Evolutionary conservation across 2,888 invertebrate species (phyloP).

Genomic region (Sinelater perroti): DNA sequence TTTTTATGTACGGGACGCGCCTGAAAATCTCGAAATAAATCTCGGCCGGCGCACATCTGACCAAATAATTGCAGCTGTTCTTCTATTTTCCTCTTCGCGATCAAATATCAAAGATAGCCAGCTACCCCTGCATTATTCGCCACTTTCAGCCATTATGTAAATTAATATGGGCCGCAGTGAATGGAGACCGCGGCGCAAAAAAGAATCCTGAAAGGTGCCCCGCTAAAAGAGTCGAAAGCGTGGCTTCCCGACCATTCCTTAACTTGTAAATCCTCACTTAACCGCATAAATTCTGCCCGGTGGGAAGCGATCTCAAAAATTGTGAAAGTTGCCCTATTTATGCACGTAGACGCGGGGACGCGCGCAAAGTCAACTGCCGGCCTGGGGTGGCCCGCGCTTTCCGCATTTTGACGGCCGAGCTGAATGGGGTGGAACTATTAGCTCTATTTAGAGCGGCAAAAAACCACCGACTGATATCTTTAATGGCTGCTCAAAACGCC

Average conservation of each 20-base stretch:
- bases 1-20: constrained; percentile 7
- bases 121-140: constrained; percentile 38
- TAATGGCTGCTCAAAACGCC: constrained; percentile 28
- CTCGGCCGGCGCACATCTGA: constrained; percentile 34
- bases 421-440: constrained; percentile 32
- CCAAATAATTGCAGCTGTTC: constrained; percentile 45
- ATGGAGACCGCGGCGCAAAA: constrained; percentile 46
- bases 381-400: constrained; percentile 24
- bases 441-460: constrained; percentile 23
- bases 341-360: constrained; percentile 20
- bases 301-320: constrained; percentile 15
- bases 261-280: constrained; percentile 36
- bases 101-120: constrained; percentile 36
- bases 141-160: constrained; percentile 49
- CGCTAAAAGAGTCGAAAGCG: constrained; percentile 21
- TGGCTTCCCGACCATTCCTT: constrained; percentile 29
- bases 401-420: constrained; percentile 27
- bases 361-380: constrained; percentile 28
- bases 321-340: constrained; percentile 23
- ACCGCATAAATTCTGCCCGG: constrained; percentile 25
- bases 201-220: constrained; percentile 32
- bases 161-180: constrained; percentile 48
- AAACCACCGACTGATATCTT: constrained; percentile 29
- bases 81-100: constrained; percentile 31
- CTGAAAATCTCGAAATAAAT: constrained; percentile 30